Evolutionary conservation across 23 tunicate genomes (phyloP).

Genomic region (Phallusia fumigata): DNA sequence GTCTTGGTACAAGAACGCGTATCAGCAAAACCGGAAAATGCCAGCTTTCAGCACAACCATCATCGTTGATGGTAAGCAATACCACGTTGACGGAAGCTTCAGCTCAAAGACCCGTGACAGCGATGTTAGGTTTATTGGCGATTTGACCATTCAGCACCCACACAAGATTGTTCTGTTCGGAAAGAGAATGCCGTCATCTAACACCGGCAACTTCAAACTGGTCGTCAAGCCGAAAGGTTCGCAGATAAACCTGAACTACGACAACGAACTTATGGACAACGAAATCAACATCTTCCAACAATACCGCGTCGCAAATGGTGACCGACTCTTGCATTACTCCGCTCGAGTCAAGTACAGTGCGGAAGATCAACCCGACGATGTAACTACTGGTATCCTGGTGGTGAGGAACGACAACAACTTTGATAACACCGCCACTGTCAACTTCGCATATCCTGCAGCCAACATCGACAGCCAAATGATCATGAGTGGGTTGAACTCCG

Average conservation of each 20-base stretch:
- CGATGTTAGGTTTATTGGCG: not conserved
- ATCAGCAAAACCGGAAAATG: not conserved
- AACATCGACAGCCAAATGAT: conserved; percentile 25
- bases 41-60: conserved; percentile 25
- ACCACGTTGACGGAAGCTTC: conserved; percentile 10
- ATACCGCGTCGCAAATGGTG: conserved; percentile 15
- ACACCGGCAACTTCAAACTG: conserved; percentile 6
- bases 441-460: conserved; percentile 20
- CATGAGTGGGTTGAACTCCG: conserved; percentile 14
- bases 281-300: conserved; percentile 8
- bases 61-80: conserved; percentile 8
- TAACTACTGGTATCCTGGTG: not conserved
- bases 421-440: conserved; percentile 18
- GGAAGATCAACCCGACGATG: not conserved
- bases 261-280: conserved; percentile 28
- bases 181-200: conserved; percentile 19
- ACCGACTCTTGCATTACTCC: conserved; percentile 2
- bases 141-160: conserved; percentile 36
- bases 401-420: not conserved
- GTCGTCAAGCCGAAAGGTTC: conserved; percentile 18
- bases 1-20: conserved; percentile 25
- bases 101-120: not conserved
- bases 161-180: conserved; percentile 26
- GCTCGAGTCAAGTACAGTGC: not conserved
- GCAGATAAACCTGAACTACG: conserved; percentile 2